Evolutionary conservation across 23 tunicate genomes (phyloP).

Genomic region (Styela plicata): DNA sequence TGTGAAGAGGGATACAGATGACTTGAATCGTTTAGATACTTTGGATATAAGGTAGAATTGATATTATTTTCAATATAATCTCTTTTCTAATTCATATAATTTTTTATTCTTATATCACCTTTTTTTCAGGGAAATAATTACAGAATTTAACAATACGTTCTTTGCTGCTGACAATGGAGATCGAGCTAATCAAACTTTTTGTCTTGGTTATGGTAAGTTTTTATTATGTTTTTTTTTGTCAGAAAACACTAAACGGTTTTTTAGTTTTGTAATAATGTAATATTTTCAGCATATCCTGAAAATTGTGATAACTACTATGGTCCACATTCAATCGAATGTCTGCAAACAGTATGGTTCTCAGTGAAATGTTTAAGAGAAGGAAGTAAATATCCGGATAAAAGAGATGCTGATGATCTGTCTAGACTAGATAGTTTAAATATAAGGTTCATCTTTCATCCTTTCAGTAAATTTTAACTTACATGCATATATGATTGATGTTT

Average conservation of each 20-base stretch:
- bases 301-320: conserved; percentile 5
- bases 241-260: too few species aligned
- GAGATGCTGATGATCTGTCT: neutral
- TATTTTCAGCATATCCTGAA: neutral
- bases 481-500: too few species aligned
- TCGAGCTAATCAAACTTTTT: neutral
- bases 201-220: conserved; percentile 21
- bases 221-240: too few species aligned
- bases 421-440: neutral
- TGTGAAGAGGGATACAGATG: neutral
- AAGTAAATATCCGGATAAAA: neutral
- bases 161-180: conserved; percentile 22
- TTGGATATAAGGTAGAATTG: neutral
- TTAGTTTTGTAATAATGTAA: too few species aligned
- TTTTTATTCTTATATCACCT: neutral
- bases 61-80: neutral
- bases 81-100: neutral
- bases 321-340: neutral
- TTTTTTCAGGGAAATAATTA: conserved; percentile 2
- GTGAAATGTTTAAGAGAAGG: neutral
- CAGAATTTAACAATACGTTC: conserved; percentile 13
- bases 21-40: neutral
- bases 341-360: neutral
- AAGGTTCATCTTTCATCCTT: too few species aligned
- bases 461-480: too few species aligned